Evolutionary conservation across 2,888 invertebrate genomes (phyloP), one percentile per base, ranked within the genome.

Genomic region (Machimus rusticus): DNA sequence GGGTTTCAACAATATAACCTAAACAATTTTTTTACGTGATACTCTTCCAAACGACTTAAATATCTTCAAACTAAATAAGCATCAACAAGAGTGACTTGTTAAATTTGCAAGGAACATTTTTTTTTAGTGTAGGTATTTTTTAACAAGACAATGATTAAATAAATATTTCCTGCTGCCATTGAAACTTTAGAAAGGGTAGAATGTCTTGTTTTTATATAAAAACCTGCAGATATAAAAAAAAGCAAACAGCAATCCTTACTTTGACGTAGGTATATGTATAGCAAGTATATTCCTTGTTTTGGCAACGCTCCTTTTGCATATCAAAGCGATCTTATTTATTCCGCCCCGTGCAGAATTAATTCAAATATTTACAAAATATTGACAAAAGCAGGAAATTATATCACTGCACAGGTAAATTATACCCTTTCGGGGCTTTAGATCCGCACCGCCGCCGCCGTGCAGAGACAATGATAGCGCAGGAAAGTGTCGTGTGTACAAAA

Each of bases 351-450:
- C 86, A 86, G 46, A 86, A 86, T 77, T 86, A 51, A 86, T 77
- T 74, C 74, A 86, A 86, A 86, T 86, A 86, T 86, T 86, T 86
- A 86, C 76, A 86, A 86, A 86, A 86, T 77, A 86, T 86, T 76
- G 77, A 86, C 77, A 31, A 86, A 77, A 86, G 51, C 86, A 74
- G 85, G 57, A 86, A 86, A 86, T 51, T 37, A 76, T 77, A 77
- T 55, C 74, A 55, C 55, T 51, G 55, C 37, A 16, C 19, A 51
- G 55, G 74, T 51, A 86, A 86, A 74, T 74, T 34, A 86, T 86
- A 74, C 74, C 74, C 77, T 76, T 46, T 77, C 77, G 51, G 46
- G 6, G 23, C 51, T 86, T 76, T 12, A 51, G 77, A 77, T 86
- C 43, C 37, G 31, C n/a, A 19, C 28, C 31, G 51, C n/a, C 39